phyloP scores from a whole-genome alignment of 2,113 vertebrate species.

The Colaptes auratus region DNA sequence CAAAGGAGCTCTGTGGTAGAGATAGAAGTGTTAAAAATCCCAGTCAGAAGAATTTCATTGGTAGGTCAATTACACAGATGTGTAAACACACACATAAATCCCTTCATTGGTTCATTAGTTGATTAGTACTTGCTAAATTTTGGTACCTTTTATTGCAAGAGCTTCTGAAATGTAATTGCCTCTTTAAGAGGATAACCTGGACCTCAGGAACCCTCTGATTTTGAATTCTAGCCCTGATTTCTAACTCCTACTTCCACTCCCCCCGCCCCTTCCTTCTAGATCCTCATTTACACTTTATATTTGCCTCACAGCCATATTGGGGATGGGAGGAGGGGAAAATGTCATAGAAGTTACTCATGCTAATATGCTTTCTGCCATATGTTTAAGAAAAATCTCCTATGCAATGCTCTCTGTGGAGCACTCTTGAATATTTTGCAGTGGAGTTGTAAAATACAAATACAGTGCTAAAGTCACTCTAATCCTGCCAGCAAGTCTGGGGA shows the following conservation, averaged over 20 bases:
- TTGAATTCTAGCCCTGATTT: neutral
- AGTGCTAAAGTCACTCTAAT: neutral
- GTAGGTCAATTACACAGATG: neutral
- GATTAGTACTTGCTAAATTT: neutral
- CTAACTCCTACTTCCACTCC: neutral
- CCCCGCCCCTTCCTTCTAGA: neutral
- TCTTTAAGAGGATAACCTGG: neutral
- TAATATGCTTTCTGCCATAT: conserved; percentile 47
- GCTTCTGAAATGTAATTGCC: neutral
- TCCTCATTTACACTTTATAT: neutral
- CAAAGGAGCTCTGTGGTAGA: neutral
- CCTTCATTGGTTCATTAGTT: neutral
- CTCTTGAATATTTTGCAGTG: conserved; percentile 1
- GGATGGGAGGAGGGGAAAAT: conserved; percentile 24
- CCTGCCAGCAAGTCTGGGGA: neutral
- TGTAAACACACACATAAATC: neutral
- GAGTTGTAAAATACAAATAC: neutral
- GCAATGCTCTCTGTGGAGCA: neutral
- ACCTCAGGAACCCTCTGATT: neutral
- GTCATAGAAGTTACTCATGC: conserved; percentile 11
- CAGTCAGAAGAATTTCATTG: neutral
- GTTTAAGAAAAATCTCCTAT: conserved; percentile 37
- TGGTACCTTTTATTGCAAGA: neutral
- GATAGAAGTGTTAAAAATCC: neutral
- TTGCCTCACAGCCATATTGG: conserved; percentile 3